Evolutionary conservation across 2,113 vertebrate species (phyloP).

Genomic region (Pterocles orientalis): DNA sequence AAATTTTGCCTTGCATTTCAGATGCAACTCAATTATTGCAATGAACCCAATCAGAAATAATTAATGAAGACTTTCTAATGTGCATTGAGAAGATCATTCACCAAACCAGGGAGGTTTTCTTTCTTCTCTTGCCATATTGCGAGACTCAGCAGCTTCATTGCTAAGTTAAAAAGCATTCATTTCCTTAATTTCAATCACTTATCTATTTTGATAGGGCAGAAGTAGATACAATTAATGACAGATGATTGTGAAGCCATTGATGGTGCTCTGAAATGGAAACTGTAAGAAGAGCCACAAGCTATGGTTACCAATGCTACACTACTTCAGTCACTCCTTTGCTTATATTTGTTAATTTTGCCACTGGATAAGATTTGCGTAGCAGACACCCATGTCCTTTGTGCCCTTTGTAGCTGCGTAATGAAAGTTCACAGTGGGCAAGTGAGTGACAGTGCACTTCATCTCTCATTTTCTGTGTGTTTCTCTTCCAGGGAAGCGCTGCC

Average conservation of each 20-base stretch:
- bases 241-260: not conserved
- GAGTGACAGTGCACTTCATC: not conserved
- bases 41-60: constrained; percentile 38
- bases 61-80: constrained; percentile 48
- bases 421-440: not conserved
- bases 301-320: not conserved
- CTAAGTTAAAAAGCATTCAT: not conserved
- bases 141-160: not conserved
- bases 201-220: not conserved
- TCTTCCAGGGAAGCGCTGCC: not conserved
- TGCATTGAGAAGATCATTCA: not conserved
- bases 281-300: not conserved
- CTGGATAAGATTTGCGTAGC: not conserved
- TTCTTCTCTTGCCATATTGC: not conserved
- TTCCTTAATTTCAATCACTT: not conserved
- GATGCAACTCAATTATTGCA: constrained; percentile 19
- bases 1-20: constrained; percentile 44
- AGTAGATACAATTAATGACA: not conserved
- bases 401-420: not conserved
- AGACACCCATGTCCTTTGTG: not conserved
- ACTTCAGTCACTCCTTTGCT: not conserved
- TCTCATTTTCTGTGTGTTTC: not conserved
- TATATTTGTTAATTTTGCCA: not conserved
- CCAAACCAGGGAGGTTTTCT: not conserved
- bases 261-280: constrained; percentile 21